Evolutionary conservation across 2,888 invertebrate genomes (phyloP), one percentile per base, ranked within the genome.

Genomic region (Ochropleura leucogaster): DNA sequence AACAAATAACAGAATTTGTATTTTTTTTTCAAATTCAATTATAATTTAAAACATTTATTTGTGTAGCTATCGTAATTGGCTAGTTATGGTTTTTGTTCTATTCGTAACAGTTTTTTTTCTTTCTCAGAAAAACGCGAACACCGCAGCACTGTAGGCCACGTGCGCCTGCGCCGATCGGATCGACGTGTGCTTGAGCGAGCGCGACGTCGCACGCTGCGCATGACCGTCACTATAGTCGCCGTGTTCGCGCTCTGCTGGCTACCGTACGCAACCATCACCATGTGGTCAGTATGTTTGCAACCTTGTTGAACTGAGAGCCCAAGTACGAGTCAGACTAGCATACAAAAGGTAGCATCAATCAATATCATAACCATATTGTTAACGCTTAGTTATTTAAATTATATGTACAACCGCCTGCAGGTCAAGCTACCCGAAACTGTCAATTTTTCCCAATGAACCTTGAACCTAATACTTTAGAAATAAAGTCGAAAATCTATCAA

Each of bases 201-300:
- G 0, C 95, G 98, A 9, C 97, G 97, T 14, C 95, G 98, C 75
- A 98, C 98, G 0, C 95, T 98, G 63, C 97, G 97, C 85, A 98
- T 98, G 98, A 98, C 98, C 0, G 96, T 98, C 75, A 97, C 97
- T 73, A 98, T 98, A 80, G 98, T 98, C 12, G 93, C 97, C 6
- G 98, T 97, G 59, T 98, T 98, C 92, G 97, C 98, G 49, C 95
- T 97, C 88, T 98, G 98, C 94, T 98, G 98, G 98, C 97, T 98
- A 57, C 98, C 98, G 0, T 98, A 98, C 92, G 97, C 97, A 47
- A 97, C 97, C 53, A 98, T 98, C 96, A 97, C 97, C 0, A 96
- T 98, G 87, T 98, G 98, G 98, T 98, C 92, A 95, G 96, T 81
- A 72, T 55, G 8, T 20, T n/a, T 42, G 20, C 3, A 57, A 14